Percentiles rank a stretch among this genome's conserved stretches.
phyloP scores from a whole-genome alignment of 2,888 invertebrate species.

The Psococerastis gibbosa region DNA sequence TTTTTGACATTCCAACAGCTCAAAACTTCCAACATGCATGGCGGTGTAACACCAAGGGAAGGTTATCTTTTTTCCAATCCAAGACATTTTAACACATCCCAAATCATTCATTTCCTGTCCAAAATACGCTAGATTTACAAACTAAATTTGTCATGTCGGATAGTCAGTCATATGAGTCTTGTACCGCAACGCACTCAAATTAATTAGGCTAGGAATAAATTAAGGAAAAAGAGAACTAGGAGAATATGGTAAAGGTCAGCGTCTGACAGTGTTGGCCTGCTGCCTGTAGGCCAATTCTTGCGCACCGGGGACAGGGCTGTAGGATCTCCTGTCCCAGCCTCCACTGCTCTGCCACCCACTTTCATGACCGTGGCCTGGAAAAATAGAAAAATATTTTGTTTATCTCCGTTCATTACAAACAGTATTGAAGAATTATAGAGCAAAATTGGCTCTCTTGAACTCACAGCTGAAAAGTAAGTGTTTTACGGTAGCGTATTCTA shows the following conservation, averaged over 20 bases:
- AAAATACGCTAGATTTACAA: neutral
- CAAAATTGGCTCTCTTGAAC: no score
- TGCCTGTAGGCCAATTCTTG: slow-evolving; percentile 54
- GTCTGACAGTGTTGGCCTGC: slow-evolving; percentile 24
- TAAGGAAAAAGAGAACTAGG: neutral
- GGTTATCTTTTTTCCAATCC: no score
- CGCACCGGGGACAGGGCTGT: slow-evolving; percentile 28
- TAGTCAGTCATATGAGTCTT: neutral
- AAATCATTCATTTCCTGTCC: no score
- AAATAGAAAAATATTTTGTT: neutral
- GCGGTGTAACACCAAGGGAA: no score
- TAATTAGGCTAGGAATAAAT: neutral
- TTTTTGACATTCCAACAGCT: no score
- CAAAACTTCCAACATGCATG: no score
- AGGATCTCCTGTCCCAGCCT: slow-evolving; percentile 48
- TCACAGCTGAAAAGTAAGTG: no score
- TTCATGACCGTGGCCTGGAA: slow-evolving; percentile 8
- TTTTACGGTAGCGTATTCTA: no score
- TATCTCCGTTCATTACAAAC: neutral
- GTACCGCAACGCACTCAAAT: neutral
- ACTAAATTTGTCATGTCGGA: neutral
- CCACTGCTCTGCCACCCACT: slow-evolving; percentile 24
- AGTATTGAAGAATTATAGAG: no score
- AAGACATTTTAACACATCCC: no score
- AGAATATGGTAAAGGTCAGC: neutral